These are phyloP conservation scores for Grantiella picta DNA, from an alignment of 2,113 vertebrate genomes.

Conservation along the genomic window DNA sequence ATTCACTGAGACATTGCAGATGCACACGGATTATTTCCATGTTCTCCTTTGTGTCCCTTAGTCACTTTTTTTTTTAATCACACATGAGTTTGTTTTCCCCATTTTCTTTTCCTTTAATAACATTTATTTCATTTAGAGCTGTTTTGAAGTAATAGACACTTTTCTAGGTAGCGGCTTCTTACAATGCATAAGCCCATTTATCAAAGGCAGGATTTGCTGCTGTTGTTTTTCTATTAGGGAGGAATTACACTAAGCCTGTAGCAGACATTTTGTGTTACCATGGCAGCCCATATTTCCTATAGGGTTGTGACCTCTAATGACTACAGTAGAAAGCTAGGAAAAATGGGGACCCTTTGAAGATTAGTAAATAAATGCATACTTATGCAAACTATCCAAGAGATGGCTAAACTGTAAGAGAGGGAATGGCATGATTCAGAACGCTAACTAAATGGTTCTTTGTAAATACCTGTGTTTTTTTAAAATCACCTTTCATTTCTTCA, in stretches of 20 bases:
- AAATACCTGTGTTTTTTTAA: constrained; percentile 61
- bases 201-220: constrained; percentile 95
- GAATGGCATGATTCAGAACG: constrained; percentile 25
- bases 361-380: constrained; percentile 91
- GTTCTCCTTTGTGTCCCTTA: background rate
- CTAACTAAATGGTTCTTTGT: constrained; percentile 47
- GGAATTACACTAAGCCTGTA: constrained; percentile 95
- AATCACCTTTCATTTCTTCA: constrained; percentile 65
- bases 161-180: constrained; percentile 87
- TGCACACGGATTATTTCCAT: background rate
- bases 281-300: constrained; percentile 97
- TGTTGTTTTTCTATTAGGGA: constrained; percentile 98
- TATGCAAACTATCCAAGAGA: constrained; percentile 83
- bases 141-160: constrained; percentile 58
- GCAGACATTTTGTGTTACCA: constrained; percentile 98
- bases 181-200: constrained; percentile 88
- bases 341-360: constrained; percentile 91
- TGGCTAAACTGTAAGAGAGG: constrained; percentile 46
- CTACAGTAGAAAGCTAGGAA: constrained; percentile 94
- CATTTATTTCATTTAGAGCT: constrained; percentile 56
- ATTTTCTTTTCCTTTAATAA: background rate
- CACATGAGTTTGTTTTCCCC: rapidly evolving
- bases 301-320: constrained; percentile 97
- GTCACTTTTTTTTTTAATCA: background rate
- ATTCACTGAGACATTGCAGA: background rate